A percentile compares a stretch with the other conserved stretches of the same genome.
Conservation (phyloP, 2,797 vertebrate genomes). For the Oophaga sylvatica region DNA sequence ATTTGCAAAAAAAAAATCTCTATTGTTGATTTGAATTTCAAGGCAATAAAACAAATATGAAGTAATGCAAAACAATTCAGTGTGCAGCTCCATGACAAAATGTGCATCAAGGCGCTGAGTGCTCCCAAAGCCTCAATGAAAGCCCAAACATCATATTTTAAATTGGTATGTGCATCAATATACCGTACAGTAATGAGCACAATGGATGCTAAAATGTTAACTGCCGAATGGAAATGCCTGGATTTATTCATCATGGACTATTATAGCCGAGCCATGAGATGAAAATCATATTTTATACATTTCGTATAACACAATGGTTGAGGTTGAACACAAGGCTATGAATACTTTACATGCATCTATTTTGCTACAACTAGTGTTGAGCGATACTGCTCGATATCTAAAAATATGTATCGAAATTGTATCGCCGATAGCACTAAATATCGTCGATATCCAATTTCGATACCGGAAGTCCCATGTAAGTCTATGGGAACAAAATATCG, state of each 20-base stretch:
- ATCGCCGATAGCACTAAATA: too few species aligned
- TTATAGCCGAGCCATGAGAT: slow-evolving; percentile 28
- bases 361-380: too few species aligned
- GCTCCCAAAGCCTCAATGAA: slow-evolving; percentile 54
- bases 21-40: slow-evolving; percentile 42
- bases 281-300: slow-evolving; percentile 51
- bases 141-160: slow-evolving; percentile 55
- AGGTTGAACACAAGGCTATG: slow-evolving; percentile 3
- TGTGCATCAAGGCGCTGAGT: slow-evolving; percentile 32
- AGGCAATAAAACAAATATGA: slow-evolving; percentile 50
- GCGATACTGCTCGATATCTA: too few species aligned
- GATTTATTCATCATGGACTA: slow-evolving; percentile 39
- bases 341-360: slow-evolving; percentile 25
- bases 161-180: slow-evolving; percentile 54
- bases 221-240: slow-evolving; percentile 50
- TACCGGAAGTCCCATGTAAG: too few species aligned
- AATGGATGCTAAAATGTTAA: slow-evolving; percentile 54
- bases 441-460: too few species aligned
- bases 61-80: slow-evolving; percentile 54
- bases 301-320: slow-evolving; percentile 36
- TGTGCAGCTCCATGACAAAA: slow-evolving; percentile 24
- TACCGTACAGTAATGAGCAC: slow-evolving; percentile 45
- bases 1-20: slow-evolving; percentile 22
- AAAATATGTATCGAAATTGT: too few species aligned
- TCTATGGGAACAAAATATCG: too few species aligned